These are phyloP conservation scores for Drosophila diplacantha DNA, from an alignment of 2,888 invertebrate species.

Conservation along the genomic window DNA sequence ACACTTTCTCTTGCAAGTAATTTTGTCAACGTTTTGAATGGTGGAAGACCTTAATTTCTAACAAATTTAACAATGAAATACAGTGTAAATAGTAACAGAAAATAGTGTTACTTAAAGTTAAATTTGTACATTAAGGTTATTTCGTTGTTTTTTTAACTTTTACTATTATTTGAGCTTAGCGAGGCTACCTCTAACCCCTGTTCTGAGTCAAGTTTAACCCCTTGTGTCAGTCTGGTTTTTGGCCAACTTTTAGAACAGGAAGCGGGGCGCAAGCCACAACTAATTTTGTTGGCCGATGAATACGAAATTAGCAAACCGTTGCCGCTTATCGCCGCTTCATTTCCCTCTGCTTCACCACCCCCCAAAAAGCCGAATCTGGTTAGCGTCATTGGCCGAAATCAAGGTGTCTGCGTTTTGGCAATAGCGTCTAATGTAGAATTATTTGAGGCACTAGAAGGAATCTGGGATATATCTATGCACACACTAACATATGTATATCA, in stretches of 20 bases:
- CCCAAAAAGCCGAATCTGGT: not conserved
- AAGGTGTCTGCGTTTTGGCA: conserved; percentile 44
- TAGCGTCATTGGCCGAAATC: conserved; percentile 58
- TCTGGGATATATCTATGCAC: conserved; percentile 18
- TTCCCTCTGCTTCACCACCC: not conserved
- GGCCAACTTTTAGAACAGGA: conserved; percentile 28
- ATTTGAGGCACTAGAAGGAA: conserved; percentile 19
- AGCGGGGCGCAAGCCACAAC: conserved; percentile 7
- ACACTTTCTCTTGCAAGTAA: not conserved
- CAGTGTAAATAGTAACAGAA: no score
- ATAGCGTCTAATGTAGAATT: conserved; percentile 6
- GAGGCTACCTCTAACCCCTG: not conserved
- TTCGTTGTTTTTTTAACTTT: not conserved
- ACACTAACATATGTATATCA: not conserved
- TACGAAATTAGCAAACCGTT: conserved; percentile 23
- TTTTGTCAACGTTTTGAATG: not conserved
- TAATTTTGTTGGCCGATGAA: conserved; percentile 9
- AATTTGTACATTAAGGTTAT: not conserved
- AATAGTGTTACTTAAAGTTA: not conserved
- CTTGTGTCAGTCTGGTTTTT: conserved; percentile 20
- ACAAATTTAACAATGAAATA: no score
- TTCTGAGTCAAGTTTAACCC: not conserved
- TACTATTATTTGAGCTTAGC: not conserved
- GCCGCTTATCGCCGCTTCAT: conserved; percentile 3
- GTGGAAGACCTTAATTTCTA: no score